phyloP scores from a whole-genome alignment of 2,888 invertebrate species.

The Troilus luridus region DNA sequence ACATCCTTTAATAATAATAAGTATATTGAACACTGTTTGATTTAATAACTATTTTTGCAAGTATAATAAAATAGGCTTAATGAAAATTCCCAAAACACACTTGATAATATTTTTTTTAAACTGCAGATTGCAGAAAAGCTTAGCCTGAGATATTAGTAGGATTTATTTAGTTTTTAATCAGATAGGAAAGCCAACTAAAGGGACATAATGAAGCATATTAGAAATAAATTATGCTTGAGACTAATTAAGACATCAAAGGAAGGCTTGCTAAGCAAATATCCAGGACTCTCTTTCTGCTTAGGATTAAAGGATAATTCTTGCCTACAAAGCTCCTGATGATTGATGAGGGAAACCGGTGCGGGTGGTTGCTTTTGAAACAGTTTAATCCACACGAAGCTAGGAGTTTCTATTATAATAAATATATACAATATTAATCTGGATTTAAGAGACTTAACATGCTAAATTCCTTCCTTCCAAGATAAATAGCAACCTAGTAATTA shows the following conservation, averaged over 20 bases:
- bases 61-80: no score
- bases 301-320: slow-evolving; percentile 1
- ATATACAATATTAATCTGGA: background rate
- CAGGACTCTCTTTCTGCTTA: background rate
- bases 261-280: background rate
- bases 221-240: background rate
- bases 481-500: slow-evolving; percentile 3
- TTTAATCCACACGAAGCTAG: background rate
- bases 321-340: background rate
- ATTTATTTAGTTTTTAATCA: background rate
- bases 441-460: background rate
- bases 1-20: no score
- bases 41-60: no score
- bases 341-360: background rate
- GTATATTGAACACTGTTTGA: no score
- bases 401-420: background rate
- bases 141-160: background rate
- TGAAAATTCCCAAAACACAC: background rate
- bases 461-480: background rate
- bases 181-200: background rate
- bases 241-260: slow-evolving; percentile 15
- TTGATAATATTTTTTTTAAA: background rate
- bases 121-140: background rate
- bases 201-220: background rate
- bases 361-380: background rate